phyloP scores from a whole-genome alignment of 2,888 invertebrate genomes.

The Drosophila prostipennis region DNA sequence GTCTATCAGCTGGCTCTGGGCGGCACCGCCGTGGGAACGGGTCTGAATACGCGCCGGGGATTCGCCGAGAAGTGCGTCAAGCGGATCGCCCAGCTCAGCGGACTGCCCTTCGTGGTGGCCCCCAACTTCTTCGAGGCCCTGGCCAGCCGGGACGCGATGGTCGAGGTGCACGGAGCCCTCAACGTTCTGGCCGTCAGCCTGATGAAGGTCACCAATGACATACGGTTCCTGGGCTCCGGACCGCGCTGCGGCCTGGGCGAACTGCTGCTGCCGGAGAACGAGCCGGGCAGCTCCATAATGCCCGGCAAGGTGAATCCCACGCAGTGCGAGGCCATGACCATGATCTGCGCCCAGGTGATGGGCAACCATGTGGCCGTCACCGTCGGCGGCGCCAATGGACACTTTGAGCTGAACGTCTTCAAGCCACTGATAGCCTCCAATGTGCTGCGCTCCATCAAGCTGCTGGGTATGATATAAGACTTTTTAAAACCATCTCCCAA shows the following conservation, averaged over 20 bases:
- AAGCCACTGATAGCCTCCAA: slow-evolving; percentile 3
- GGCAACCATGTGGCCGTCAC: slow-evolving; percentile 9
- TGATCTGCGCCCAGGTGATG: slow-evolving; percentile 13
- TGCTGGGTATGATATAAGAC: neutral
- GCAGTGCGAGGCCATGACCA: slow-evolving; percentile 11
- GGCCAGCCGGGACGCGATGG: slow-evolving; percentile 5
- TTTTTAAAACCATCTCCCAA: too few relatives aligned
- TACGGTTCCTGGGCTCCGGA: neutral
- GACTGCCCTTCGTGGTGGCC: slow-evolving; percentile 5
- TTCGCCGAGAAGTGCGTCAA: slow-evolving; percentile 9
- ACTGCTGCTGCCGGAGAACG: slow-evolving; percentile 6
- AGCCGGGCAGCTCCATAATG: slow-evolving; percentile 10
- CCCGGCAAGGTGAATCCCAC: slow-evolving; percentile 12
- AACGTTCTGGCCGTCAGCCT: slow-evolving; percentile 7
- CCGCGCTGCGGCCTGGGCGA: neutral
- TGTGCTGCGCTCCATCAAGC: slow-evolving; percentile 3
- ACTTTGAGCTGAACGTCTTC: slow-evolving; percentile 4
- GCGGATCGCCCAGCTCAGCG: slow-evolving; percentile 6
- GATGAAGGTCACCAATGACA: slow-evolving; percentile 9
- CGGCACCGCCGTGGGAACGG: slow-evolving; percentile 5
- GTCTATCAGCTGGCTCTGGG: slow-evolving; percentile 1
- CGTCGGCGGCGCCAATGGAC: slow-evolving; percentile 4
- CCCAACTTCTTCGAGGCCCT: slow-evolving; percentile 8
- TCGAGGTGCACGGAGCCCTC: slow-evolving; percentile 5
- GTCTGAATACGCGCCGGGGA: neutral